Evolutionary conservation across 1,140 invertebrate species (phyloP).

Genomic region (Drosophila neocordata): DNA sequence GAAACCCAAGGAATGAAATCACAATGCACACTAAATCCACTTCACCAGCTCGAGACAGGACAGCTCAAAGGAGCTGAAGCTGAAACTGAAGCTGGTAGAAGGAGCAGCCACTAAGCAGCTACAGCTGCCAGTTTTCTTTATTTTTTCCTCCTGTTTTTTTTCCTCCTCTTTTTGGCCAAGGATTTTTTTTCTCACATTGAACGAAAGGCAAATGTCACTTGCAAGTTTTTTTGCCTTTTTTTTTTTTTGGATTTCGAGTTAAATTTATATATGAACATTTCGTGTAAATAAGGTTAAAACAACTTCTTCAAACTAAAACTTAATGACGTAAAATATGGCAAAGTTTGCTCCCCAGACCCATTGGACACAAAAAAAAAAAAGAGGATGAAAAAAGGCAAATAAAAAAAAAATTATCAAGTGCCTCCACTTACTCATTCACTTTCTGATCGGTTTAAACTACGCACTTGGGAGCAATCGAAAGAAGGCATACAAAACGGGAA

Average conservation of each 20-base stretch:
- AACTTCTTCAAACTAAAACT: constrained; percentile 52
- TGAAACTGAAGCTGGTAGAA: constrained; percentile 56
- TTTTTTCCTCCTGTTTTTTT: neutral
- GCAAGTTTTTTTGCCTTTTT: constrained; percentile 39
- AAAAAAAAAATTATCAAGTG: constrained; percentile 60
- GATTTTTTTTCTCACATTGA: constrained; percentile 39
- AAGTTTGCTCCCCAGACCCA: constrained; percentile 37
- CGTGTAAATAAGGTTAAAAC: constrained; percentile 52
- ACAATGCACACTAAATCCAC: constrained; percentile 72
- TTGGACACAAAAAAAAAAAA: neutral
- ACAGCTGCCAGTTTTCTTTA: constrained; percentile 55
- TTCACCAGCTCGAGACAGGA: constrained; percentile 34
- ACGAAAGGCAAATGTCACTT: constrained; percentile 16
- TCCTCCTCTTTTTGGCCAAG: constrained; percentile 51
- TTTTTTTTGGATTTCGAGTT: constrained; percentile 30
- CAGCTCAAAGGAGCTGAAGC: constrained; percentile 4
- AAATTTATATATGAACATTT: constrained; percentile 29
- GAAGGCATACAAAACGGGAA: constrained; percentile 1
- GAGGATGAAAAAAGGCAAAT: neutral
- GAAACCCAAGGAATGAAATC: constrained; percentile 44
- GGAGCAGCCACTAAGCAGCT: constrained; percentile 59
- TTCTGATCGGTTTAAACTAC: constrained; percentile 67
- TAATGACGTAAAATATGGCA: constrained; percentile 77
- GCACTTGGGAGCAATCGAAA: constrained; percentile 74
- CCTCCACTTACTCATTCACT: constrained; percentile 45